A percentile compares a stretch with the other conserved stretches of the same genome.
Conservation (phyloP, 1,140 invertebrate species). For the Holotrichia oblita region DNA sequence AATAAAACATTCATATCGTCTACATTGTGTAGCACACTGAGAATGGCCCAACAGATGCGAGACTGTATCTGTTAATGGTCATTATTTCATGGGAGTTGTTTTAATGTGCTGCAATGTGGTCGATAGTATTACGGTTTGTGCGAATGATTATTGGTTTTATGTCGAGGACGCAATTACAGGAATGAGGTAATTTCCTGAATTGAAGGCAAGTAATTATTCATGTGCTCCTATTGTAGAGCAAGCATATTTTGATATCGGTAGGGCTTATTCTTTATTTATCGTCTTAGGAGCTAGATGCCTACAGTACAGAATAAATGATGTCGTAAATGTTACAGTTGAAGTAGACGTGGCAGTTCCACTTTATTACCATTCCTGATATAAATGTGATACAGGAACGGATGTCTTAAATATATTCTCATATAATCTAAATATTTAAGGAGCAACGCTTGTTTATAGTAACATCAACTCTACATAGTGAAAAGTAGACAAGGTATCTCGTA, state of each 20-base stretch:
- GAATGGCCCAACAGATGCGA: constrained; percentile 42
- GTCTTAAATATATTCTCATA: no score
- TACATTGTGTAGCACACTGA: constrained; percentile 35
- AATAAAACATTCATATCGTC: constrained; percentile 45
- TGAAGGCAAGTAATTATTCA: not conserved
- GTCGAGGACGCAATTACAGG: constrained; percentile 23
- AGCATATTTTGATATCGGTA: not conserved
- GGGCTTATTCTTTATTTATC: constrained; percentile 11
- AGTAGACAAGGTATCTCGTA: no score
- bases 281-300: not conserved
- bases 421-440: no score
- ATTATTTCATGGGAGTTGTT: constrained; percentile 51
- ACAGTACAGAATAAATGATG: not conserved
- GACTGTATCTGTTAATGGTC: constrained; percentile 47
- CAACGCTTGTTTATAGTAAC: no score
- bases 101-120: constrained; percentile 44
- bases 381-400: no score
- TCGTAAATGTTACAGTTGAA: not conserved
- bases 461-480: no score
- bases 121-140: constrained; percentile 35
- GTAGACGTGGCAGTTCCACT: no score
- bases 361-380: no score
- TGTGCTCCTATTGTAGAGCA: constrained; percentile 1
- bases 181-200: constrained; percentile 26
- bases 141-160: constrained; percentile 35